Evolutionary conservation across 2,797 vertebrate species (phyloP).

Genomic region (Crenuchus spilurus): DNA sequence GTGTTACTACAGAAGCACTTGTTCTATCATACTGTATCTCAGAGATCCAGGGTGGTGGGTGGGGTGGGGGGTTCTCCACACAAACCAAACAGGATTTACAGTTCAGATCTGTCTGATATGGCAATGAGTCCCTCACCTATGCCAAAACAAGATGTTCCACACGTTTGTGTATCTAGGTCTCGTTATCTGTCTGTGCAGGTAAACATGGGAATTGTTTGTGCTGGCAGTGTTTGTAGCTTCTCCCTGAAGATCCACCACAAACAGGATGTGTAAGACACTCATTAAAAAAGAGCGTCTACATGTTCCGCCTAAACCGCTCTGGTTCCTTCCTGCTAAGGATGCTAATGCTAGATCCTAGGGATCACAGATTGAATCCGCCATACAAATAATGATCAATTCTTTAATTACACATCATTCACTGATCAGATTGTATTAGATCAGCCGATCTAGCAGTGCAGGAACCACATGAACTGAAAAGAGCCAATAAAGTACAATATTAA

Average conservation of each 20-base stretch:
- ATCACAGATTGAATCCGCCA: too few species aligned
- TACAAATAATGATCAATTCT: too few species aligned
- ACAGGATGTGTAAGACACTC: not conserved
- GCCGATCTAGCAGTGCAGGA: too few species aligned
- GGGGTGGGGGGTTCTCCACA: not conserved
- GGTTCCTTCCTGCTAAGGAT: not conserved
- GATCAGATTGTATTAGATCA: too few species aligned
- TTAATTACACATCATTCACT: too few species aligned
- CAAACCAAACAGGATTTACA: not conserved
- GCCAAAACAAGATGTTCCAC: not conserved
- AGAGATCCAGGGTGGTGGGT: too few species aligned
- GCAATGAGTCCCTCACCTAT: not conserved
- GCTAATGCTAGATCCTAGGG: not conserved
- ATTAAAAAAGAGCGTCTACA: not conserved
- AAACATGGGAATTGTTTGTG: slow-evolving; percentile 2
- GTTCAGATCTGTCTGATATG: not conserved
- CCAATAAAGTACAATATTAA: too few species aligned
- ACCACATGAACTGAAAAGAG: too few species aligned
- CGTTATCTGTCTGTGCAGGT: slow-evolving; percentile 14
- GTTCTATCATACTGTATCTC: not conserved
- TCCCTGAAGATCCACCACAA: not conserved
- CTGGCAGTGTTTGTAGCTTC: not conserved
- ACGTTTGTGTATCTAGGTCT: not conserved
- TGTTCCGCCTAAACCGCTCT: not conserved
- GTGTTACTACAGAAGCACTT: not conserved